phyloP scores from a whole-genome alignment of 2,888 invertebrate genomes.

The Drepanosiphum platanoidis region DNA sequence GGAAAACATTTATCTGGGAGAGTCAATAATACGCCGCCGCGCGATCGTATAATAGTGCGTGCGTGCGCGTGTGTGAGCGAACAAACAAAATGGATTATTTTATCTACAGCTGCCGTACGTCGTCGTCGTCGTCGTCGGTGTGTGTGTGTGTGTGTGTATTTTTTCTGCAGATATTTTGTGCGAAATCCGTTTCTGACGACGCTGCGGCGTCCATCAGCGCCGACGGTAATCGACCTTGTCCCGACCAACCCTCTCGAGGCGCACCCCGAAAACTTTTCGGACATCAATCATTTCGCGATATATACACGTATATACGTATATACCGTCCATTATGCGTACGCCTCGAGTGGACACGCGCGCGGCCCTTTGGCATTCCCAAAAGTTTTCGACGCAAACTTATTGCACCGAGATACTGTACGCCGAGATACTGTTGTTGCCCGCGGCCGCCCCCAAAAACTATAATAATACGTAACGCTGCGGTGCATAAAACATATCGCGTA shows the following conservation, averaged over 20 bases:
- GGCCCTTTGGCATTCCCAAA: background rate
- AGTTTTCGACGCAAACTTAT: constrained; percentile 5
- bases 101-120: constrained; percentile 31
- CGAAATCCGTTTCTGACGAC: background rate
- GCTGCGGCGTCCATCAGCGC: background rate
- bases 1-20: constrained; percentile 31
- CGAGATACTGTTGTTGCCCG: background rate
- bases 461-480: background rate
- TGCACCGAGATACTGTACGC: constrained; percentile 1
- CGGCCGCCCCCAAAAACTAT: background rate
- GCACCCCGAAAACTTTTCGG: background rate
- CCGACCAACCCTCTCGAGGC: background rate
- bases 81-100: background rate
- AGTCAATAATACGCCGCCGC: background rate
- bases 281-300: constrained; percentile 7
- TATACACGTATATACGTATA: background rate
- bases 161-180: background rate
- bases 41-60: too few species aligned
- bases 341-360: background rate
- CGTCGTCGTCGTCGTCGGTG: background rate
- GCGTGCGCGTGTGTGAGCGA: too few species aligned
- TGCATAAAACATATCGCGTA: background rate
- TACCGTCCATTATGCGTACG: background rate
- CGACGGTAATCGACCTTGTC: background rate
- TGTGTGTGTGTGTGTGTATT: too few species aligned